Evolutionary conservation across 2,797 vertebrate species (phyloP).

Genomic region (Sebastes steindachneri): DNA sequence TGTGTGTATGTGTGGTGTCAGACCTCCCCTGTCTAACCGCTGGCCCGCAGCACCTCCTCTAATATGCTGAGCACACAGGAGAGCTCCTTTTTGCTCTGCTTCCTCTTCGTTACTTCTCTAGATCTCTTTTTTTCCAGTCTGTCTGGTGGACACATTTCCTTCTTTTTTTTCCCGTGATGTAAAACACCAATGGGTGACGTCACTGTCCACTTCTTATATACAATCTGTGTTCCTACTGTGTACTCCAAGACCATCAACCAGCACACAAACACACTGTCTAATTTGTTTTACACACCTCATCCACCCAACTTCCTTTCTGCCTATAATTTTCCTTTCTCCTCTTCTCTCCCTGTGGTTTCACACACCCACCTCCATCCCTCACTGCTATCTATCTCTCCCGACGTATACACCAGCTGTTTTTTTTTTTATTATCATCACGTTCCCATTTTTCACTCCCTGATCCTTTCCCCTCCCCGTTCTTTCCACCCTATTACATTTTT

Average conservation of each 20-base stretch:
- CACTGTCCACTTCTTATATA: not conserved
- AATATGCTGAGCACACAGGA: slow-evolving; percentile 64
- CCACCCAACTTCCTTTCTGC: slow-evolving; percentile 2
- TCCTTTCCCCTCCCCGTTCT: slow-evolving; percentile 7
- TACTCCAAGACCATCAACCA: not conserved
- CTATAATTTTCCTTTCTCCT: not conserved
- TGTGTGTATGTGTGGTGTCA: slow-evolving; percentile 15
- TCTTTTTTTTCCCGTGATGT: not conserved
- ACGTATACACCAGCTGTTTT: slow-evolving; percentile 7
- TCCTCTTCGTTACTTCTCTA: slow-evolving; percentile 14
- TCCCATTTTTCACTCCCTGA: slow-evolving; percentile 27
- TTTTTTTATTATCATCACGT: slow-evolving; percentile 3
- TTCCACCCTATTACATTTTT: slow-evolving; percentile 41
- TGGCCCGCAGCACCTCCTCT: slow-evolving; percentile 50
- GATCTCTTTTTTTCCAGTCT: not conserved
- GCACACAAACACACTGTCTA: not conserved
- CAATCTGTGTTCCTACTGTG: not conserved
- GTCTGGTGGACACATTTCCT: not conserved
- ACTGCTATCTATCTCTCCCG: not conserved
- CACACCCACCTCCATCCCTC: not conserved
- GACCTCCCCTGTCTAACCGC: slow-evolving; percentile 30
- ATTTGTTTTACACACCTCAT: slow-evolving; percentile 36
- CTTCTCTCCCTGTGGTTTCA: slow-evolving; percentile 1
- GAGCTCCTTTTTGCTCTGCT: slow-evolving; percentile 39
- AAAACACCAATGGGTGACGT: not conserved